phyloP scores from a whole-genome alignment of 2,888 invertebrate genomes.

The Bhutanitis thaidina region DNA sequence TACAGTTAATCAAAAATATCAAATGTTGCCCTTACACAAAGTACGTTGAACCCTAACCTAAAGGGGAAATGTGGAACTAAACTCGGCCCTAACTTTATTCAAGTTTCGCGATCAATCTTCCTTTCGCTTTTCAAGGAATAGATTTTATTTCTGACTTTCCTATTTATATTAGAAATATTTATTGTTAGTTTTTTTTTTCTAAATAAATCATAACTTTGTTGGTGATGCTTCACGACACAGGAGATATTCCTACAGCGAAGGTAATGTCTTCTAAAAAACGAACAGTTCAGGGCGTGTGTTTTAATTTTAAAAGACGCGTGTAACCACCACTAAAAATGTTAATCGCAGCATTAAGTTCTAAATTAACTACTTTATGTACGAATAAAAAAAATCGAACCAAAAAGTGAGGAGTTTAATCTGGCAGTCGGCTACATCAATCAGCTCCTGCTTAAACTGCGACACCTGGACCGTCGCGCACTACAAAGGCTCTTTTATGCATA shows the following conservation, averaged over 20 bases:
- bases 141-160: conserved; percentile 47
- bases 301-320: no score
- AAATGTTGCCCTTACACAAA: not conserved
- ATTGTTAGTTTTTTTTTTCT: conserved; percentile 2
- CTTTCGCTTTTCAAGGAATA: conserved; percentile 59
- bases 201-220: conserved; percentile 10
- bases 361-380: no score
- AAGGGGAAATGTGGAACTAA: conserved; percentile 17
- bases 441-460: not conserved
- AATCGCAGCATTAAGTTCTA: no score
- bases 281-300: no score
- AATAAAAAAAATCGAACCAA: no score
- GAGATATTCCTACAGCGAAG: no score
- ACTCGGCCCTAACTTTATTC: conserved; percentile 44
- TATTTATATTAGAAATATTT: conserved; percentile 36
- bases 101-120: conserved; percentile 69
- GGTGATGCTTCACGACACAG: no score
- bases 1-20: not conserved
- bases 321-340: no score
- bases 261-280: no score
- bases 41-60: not conserved
- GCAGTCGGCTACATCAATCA: conserved; percentile 3
- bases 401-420: no score
- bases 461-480: not conserved
- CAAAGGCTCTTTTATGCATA: conserved; percentile 6